These are phyloP conservation scores for Horisme vitalbata DNA, from an alignment of 2,888 invertebrate genomes.

Conservation along the genomic window DNA sequence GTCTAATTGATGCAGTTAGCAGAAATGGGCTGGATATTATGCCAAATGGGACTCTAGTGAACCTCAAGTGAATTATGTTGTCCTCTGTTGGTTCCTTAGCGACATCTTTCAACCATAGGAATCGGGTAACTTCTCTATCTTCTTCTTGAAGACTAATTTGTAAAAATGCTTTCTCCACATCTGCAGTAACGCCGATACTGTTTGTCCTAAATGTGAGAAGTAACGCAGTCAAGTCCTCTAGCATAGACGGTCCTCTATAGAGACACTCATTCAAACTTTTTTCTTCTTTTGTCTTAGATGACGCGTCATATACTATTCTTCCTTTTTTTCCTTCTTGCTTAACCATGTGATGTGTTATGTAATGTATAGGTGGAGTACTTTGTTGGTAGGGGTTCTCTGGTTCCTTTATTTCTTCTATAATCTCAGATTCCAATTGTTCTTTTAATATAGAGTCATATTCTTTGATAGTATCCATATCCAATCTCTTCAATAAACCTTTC, in stretches of 20 bases:
- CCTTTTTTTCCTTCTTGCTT: background rate
- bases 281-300: background rate
- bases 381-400: background rate
- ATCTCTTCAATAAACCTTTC: background rate
- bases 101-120: background rate
- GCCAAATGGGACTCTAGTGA: slow-evolving; percentile 12
- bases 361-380: background rate
- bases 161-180: slow-evolving; percentile 19
- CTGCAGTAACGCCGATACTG: too few relatives aligned
- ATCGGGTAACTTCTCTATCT: slow-evolving; percentile 3
- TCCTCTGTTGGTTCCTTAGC: background rate
- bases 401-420: background rate
- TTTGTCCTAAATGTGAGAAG: background rate
- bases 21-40: slow-evolving; percentile 30
- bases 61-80: background rate
- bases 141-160: slow-evolving; percentile 13
- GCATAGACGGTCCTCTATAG: background rate
- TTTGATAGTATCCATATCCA: background rate
- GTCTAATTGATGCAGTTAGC: slow-evolving; percentile 22
- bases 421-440: background rate
- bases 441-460: background rate
- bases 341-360: background rate
- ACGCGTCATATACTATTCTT: slow-evolving; percentile 4
- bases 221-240: background rate
- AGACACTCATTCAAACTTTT: background rate